A percentile compares a stretch with the other conserved stretches of the same genome.
phyloP scores from a whole-genome alignment of 2,113 vertebrate genomes.

The Pseudorasbora parva region DNA sequence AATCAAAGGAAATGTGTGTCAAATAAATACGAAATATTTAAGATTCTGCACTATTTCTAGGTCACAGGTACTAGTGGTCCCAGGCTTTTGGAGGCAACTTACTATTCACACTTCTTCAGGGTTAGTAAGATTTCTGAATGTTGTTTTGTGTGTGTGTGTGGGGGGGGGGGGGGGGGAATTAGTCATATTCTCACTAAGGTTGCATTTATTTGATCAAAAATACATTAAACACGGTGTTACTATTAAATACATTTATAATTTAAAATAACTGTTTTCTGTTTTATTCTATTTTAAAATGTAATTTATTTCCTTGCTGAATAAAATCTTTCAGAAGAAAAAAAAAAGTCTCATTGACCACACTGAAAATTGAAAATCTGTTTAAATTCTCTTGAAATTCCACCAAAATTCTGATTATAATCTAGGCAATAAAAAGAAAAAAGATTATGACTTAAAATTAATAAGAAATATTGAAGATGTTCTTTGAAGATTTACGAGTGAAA shows the following conservation, averaged over 20 bases:
- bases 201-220: not conserved
- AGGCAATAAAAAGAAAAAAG: not conserved
- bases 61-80: not conserved
- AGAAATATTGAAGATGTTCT: not conserved
- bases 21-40: not conserved
- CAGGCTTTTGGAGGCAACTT: not conserved
- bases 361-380: not conserved
- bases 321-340: not conserved
- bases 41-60: not conserved
- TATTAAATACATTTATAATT: not conserved
- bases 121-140: not conserved
- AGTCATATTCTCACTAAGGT: not conserved
- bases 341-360: not conserved
- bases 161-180: too few relatives aligned
- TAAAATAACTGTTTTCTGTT: not conserved
- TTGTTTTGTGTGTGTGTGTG: too few relatives aligned
- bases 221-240: not conserved
- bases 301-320: not conserved
- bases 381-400: too few relatives aligned
- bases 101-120: not conserved
- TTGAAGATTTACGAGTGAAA: not conserved
- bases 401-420: not conserved
- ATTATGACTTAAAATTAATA: not conserved
- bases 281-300: not conserved
- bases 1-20: not conserved